These are phyloP conservation scores for Odontocolon sp. DNA, from an alignment of 2,888 invertebrate species.

Conservation along the genomic window DNA sequence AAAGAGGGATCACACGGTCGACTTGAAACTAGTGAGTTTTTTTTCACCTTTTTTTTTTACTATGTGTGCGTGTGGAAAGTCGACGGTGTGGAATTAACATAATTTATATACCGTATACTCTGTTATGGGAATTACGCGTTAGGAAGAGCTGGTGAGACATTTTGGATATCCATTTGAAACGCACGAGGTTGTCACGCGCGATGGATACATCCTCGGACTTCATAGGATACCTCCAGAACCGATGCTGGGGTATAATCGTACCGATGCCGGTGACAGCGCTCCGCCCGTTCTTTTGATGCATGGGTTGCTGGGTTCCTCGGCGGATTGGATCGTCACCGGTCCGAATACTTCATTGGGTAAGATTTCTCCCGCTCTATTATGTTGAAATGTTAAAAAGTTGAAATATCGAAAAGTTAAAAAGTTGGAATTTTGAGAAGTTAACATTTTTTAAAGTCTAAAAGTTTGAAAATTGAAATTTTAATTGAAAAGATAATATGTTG, in stretches of 20 bases:
- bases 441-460: too few relatives aligned
- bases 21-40: slow-evolving; percentile 26
- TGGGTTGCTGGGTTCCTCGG: slow-evolving; percentile 20
- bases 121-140: too few relatives aligned
- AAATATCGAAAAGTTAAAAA: too few relatives aligned
- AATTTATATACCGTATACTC: too few relatives aligned
- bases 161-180: slow-evolving; percentile 24
- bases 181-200: slow-evolving; percentile 22
- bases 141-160: slow-evolving; percentile 14
- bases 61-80: too few relatives aligned
- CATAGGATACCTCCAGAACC: slow-evolving; percentile 20
- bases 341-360: slow-evolving; percentile 29
- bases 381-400: too few relatives aligned
- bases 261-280: slow-evolving; percentile 19
- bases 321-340: slow-evolving; percentile 31
- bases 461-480: too few relatives aligned
- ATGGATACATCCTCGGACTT: slow-evolving; percentile 32
- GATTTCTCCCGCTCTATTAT: background rate
- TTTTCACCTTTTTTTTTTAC: too few relatives aligned
- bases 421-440: too few relatives aligned
- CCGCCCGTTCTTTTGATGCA: slow-evolving; percentile 44
- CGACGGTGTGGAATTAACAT: too few relatives aligned
- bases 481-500: background rate
- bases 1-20: slow-evolving; percentile 1
- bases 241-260: background rate